These are phyloP conservation scores for Aproaerema taeniolella DNA, from an alignment of 2,888 invertebrate species.

Conservation along the genomic window DNA sequence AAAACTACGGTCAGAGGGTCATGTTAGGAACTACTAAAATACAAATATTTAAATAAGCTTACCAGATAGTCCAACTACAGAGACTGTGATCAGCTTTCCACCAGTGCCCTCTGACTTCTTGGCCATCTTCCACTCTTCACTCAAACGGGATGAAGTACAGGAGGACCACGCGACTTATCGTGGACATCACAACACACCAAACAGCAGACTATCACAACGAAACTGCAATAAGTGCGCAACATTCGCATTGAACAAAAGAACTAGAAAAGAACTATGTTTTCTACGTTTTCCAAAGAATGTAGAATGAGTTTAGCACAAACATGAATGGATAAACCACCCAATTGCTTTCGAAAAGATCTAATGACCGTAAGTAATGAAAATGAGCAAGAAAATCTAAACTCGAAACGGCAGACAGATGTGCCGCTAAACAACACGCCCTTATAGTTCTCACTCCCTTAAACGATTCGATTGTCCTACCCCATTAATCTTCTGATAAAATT, in stretches of 20 bases:
- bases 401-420: constrained; percentile 49
- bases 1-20: too few species aligned
- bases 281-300: too few species aligned
- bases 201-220: constrained; percentile 24
- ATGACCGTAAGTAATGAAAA: constrained; percentile 33
- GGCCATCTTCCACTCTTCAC: constrained; percentile 78
- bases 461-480: constrained; percentile 16
- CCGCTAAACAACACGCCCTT: constrained; percentile 30
- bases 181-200: constrained; percentile 64
- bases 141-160: constrained; percentile 35
- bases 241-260: too few species aligned
- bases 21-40: too few species aligned
- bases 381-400: constrained; percentile 35
- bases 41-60: too few species aligned
- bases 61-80: constrained; percentile 93
- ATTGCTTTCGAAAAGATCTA: not conserved
- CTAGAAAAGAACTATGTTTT: too few species aligned
- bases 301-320: too few species aligned
- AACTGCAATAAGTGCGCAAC: constrained; percentile 22
- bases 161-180: constrained; percentile 29
- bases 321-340: too few species aligned
- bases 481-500: constrained; percentile 25
- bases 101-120: constrained; percentile 83
- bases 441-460: constrained; percentile 24
- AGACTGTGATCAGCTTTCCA: constrained; percentile 86